phyloP scores from a whole-genome alignment of 2,113 vertebrate species.

The Myrmecophaga tridactyla region DNA sequence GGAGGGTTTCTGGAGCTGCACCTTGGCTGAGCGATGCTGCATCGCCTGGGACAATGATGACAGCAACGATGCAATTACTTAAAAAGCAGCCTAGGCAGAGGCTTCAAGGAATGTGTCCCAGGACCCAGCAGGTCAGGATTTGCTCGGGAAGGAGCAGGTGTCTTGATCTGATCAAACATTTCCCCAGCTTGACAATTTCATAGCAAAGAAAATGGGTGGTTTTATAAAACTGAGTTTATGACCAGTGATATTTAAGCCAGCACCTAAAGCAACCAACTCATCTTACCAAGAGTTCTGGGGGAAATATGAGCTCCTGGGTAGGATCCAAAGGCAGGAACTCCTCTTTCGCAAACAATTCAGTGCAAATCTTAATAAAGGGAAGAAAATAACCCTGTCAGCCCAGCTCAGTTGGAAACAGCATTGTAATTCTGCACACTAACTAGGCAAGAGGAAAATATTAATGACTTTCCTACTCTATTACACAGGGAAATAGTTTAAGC shows the following conservation, averaged over 20 bases:
- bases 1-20: not conserved
- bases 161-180: not conserved
- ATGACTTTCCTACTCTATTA: not conserved
- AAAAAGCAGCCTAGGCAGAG: not conserved
- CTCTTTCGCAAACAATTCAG: slow-evolving; percentile 80
- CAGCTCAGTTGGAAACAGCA: not conserved
- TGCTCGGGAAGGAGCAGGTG: not conserved
- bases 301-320: slow-evolving; percentile 92
- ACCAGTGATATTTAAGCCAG: not conserved
- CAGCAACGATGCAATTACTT: not conserved
- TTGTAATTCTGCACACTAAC: not conserved
- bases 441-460: not conserved
- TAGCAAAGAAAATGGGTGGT: not conserved
- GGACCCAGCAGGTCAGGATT: not conserved
- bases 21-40: not conserved
- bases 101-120: not conserved
- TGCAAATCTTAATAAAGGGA: slow-evolving; percentile 66
- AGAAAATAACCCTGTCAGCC: not conserved
- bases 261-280: not conserved
- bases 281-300: slow-evolving; percentile 88
- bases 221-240: not conserved
- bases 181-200: not conserved
- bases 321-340: slow-evolving; percentile 85
- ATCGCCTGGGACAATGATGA: not conserved
- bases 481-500: no score